Evolutionary conservation across 2,888 invertebrate genomes (phyloP).

Genomic region (Pecten maximus): DNA sequence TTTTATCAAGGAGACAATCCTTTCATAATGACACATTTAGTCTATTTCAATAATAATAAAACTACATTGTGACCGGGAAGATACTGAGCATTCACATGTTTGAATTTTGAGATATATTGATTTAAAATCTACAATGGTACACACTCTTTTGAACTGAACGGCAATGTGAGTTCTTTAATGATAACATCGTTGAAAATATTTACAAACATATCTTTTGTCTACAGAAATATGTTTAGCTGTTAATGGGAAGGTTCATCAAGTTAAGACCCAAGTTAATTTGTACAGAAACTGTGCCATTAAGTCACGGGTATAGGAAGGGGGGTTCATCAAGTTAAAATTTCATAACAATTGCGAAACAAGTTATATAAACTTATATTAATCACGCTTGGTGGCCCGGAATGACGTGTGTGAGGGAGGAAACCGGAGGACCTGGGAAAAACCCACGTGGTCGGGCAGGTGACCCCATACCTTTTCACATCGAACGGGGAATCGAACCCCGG

Average conservation of each 20-base stretch:
- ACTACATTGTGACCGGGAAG: background rate
- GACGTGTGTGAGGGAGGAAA: too few relatives aligned
- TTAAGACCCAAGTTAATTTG: background rate
- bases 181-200: slow-evolving; percentile 7
- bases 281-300: background rate
- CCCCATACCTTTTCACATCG: too few relatives aligned
- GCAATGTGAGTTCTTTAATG: background rate
- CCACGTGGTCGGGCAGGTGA: too few relatives aligned
- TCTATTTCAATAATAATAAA: background rate
- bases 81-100: background rate
- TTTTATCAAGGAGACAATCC: background rate
- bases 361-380: too few relatives aligned
- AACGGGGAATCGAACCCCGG: too few relatives aligned
- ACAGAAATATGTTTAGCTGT: background rate
- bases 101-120: background rate
- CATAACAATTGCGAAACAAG: too few relatives aligned
- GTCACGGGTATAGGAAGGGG: too few relatives aligned
- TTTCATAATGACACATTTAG: background rate
- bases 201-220: background rate
- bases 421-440: too few relatives aligned
- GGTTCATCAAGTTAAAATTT: background rate
- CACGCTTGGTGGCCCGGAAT: too few relatives aligned
- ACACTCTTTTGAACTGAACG: background rate
- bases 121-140: background rate
- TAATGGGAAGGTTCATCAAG: background rate